These are phyloP conservation scores for Beroe ovata DNA, from an alignment of 37 sponge, comb jelly and placozoan genomes.

Conservation along the genomic window DNA sequence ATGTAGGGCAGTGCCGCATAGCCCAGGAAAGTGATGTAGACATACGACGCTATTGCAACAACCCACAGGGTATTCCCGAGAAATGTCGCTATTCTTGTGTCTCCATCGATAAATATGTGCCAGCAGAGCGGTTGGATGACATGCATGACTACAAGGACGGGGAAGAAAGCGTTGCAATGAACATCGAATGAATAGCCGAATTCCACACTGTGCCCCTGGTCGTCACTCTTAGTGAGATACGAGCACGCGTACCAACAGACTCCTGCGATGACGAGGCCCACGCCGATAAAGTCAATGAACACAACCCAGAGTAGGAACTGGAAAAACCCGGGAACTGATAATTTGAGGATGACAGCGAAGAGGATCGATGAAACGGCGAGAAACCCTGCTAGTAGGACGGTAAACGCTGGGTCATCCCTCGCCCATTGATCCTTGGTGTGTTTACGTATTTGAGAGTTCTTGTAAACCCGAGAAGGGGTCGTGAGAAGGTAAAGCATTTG, in stretches of 20 bases:
- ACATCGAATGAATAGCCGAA: constrained; percentile 97
- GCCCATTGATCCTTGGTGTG: constrained; percentile 91
- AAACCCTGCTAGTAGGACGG: constrained; percentile 77
- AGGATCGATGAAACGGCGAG: constrained; percentile 75
- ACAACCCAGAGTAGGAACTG: constrained; percentile 80
- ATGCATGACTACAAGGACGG: constrained; percentile 79
- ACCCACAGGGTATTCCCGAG: constrained; percentile 84
- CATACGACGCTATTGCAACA: constrained; percentile 75
- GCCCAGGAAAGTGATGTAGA: constrained; percentile 93
- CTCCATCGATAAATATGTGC: constrained; percentile 69
- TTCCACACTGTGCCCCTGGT: constrained; percentile 73
- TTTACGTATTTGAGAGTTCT: constrained; percentile 52
- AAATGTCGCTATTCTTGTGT: constrained; percentile 66
- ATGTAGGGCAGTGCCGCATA: constrained; percentile 70
- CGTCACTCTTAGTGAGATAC: not conserved
- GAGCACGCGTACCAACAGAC: constrained; percentile 77
- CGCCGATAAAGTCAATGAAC: constrained; percentile 80
- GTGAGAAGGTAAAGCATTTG: constrained; percentile 80
- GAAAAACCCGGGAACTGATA: constrained; percentile 74
- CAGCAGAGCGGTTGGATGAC: constrained; percentile 77
- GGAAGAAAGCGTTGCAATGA: constrained; percentile 91
- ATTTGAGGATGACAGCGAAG: constrained; percentile 73
- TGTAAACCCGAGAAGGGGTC: constrained; percentile 82
- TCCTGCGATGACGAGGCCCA: constrained; percentile 78
- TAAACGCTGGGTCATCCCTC: constrained; percentile 94